These are phyloP conservation scores for Triops cancriformis DNA, from an alignment of 1,140 invertebrate species.

Conservation along the genomic window DNA sequence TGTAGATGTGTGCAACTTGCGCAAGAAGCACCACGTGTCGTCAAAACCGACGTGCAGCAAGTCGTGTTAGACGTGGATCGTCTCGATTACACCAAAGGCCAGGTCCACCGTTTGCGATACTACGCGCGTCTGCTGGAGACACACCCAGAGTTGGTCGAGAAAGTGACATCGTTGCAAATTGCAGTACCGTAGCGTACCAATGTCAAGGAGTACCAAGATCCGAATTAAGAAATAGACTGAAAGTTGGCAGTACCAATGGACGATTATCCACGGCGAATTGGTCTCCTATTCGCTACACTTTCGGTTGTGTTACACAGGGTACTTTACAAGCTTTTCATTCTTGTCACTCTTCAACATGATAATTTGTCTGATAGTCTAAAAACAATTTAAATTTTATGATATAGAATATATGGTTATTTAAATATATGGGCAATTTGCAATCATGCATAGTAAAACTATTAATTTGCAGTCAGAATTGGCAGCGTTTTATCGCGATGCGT, in stretches of 20 bases:
- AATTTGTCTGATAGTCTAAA: too few relatives aligned
- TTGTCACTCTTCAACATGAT: too few relatives aligned
- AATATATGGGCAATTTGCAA: too few relatives aligned
- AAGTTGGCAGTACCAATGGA: constrained; percentile 78
- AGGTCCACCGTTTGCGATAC: constrained; percentile 71
- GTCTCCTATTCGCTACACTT: constrained; percentile 85
- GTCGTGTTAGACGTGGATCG: constrained; percentile 78
- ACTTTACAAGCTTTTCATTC: too few relatives aligned
- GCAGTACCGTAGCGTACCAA: constrained; percentile 81
- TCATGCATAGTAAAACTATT: too few relatives aligned
- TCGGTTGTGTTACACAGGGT: constrained; percentile 58
- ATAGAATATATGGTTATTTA: too few relatives aligned
- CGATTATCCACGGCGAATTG: constrained; percentile 79
- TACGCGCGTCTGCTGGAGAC: constrained; percentile 76
- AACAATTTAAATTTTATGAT: too few relatives aligned
- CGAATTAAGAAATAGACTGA: constrained; percentile 85
- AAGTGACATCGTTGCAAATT: constrained; percentile 69
- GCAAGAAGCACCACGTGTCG: constrained; percentile 61
- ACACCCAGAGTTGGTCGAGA: constrained; percentile 74
- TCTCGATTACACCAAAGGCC: constrained; percentile 83
- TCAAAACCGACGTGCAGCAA: constrained; percentile 51
- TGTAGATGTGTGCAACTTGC: constrained; percentile 66
- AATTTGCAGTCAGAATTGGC: constrained; percentile 25
- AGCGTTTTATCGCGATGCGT: constrained; percentile 53
- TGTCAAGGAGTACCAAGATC: constrained; percentile 79